Conservation (phyloP, 1,140 invertebrate species). For the Caerostris extrusa region DNA sequence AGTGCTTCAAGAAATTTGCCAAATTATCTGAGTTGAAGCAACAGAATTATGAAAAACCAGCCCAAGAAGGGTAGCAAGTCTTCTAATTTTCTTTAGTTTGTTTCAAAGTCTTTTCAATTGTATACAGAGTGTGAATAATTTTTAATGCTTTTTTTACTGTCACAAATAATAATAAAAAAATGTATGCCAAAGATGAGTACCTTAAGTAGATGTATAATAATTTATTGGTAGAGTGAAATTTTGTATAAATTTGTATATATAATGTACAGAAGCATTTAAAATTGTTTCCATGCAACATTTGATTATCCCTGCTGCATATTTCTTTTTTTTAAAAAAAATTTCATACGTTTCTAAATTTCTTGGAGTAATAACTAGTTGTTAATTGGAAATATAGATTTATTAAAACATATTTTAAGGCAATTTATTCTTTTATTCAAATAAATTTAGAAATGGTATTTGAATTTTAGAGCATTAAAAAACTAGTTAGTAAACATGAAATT, state of each 20-base stretch:
- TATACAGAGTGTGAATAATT: slow-evolving; percentile 33
- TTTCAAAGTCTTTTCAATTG: neutral
- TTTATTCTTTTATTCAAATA: neutral
- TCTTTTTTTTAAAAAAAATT: neutral
- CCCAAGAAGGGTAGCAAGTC: slow-evolving; percentile 25
- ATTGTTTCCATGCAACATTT: neutral
- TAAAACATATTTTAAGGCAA: neutral
- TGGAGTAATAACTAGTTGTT: neutral
- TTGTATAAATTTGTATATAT: slow-evolving; percentile 55
- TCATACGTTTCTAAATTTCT: neutral
- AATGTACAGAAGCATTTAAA: slow-evolving; percentile 39
- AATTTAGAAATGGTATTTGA: neutral
- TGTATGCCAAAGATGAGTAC: slow-evolving; percentile 62
- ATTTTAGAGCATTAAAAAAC: too few relatives aligned
- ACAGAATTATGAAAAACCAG: slow-evolving; percentile 6
- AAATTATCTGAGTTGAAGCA: neutral
- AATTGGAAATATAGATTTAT: neutral
- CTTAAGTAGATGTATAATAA: slow-evolving; percentile 55
- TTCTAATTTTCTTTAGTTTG: slow-evolving; percentile 16
- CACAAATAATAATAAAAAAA: neutral
- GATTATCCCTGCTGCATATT: neutral
- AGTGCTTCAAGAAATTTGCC: neutral
- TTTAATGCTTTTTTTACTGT: slow-evolving; percentile 51
- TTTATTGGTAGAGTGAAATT: slow-evolving; percentile 53
- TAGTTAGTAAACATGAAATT: too few relatives aligned